Base-by-base conservation (phyloP, 2,888 invertebrate species). In the Apodemia mormo region DNA sequence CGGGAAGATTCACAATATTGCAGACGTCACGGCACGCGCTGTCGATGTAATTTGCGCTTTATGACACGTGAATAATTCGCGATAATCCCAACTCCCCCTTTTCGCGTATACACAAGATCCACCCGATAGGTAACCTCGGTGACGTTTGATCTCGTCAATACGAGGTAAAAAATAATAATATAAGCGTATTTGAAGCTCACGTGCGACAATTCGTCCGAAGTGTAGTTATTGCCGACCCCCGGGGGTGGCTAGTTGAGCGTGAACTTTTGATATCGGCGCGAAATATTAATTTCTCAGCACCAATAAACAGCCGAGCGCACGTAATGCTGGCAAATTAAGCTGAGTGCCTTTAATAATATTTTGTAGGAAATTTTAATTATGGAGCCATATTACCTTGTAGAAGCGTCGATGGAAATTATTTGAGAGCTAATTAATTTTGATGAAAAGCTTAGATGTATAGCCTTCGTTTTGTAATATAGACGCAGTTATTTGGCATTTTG, bases 241-340 rank as follows among this genome's bases (percentile, higher is more conserved):
- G 78, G 85, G 87, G 91, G 90, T 88, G 88, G 84, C 84, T 90
- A 92, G 92, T 91, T 90, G 91, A 92, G 92, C 92, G 92, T 90
- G 85, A 92, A 90, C 91, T 87, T 88, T 91, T 92, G 87, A 91
- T 93, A 92, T 91, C 87, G 88, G 87, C 83, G 90, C 87, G 87
- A 92, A 91, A 92, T 92, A 92, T 93, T 93, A 93, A 92, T 93
- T 90, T 92, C 88, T 87, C 88, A 86, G 82, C 86, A 86, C 87
- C 90, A 89, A 90, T 91, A 87, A 90, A 88, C 87, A 86, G 72
- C 82, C 83, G 81, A 84, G 88, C 89, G 89, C 82, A 85, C 86
- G 88, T 89, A 91, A 90, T 89, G 85, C 88, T 84, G 87, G 88
- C 88, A 90, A 91, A 92, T 92, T 90, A 90, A 87, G 85, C 86